These are phyloP conservation scores for Brachylomia viminalis DNA, from an alignment of 2,888 invertebrate genomes.

Conservation along the genomic window DNA sequence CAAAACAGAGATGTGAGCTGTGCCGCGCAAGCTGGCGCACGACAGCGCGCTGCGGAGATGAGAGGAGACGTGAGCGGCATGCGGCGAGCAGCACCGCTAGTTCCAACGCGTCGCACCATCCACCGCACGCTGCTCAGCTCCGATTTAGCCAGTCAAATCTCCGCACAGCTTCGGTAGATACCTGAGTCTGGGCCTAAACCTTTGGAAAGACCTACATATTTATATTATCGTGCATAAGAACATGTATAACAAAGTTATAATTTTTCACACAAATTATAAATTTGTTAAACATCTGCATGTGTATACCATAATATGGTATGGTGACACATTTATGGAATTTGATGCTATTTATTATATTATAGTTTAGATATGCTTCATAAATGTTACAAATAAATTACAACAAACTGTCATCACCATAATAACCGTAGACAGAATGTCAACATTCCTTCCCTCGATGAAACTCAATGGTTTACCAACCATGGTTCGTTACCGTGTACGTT, in stretches of 20 bases:
- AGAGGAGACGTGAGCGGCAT: too few relatives aligned
- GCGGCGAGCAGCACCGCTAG: too few relatives aligned
- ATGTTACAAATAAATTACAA: background rate
- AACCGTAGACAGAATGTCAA: background rate
- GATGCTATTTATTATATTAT: background rate
- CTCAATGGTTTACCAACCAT: background rate
- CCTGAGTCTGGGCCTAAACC: too few relatives aligned
- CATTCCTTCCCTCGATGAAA: background rate
- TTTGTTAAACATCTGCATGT: background rate
- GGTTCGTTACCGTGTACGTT: slow-evolving; percentile 5
- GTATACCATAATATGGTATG: background rate
- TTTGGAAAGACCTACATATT: too few relatives aligned
- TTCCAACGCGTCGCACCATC: too few relatives aligned
- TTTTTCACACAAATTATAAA: background rate
- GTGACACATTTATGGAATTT: background rate
- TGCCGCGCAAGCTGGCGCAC: too few relatives aligned
- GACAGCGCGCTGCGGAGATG: too few relatives aligned
- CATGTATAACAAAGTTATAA: background rate
- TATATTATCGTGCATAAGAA: background rate
- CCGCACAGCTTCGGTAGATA: too few relatives aligned
- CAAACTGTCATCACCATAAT: background rate
- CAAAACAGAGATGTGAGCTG: too few relatives aligned
- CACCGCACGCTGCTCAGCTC: too few relatives aligned
- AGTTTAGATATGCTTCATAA: background rate
- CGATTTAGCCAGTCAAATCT: too few relatives aligned